Evolutionary conservation across 2,113 vertebrate species (phyloP), one percentile per base, ranked within the genome.

Genomic region (Tetrao urogallus): DNA sequence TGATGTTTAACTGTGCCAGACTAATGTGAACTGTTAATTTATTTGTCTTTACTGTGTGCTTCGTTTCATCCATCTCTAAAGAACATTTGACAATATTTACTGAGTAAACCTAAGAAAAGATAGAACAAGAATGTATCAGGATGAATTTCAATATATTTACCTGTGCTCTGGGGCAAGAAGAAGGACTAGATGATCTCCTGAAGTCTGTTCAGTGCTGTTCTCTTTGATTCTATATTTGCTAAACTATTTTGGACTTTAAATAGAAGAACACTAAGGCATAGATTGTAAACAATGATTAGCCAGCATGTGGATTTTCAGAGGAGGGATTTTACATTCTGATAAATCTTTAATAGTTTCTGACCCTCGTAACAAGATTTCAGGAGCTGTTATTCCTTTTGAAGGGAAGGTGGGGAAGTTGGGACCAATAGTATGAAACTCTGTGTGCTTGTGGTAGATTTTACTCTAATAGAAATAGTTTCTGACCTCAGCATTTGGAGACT

Each of bases 381-480:
- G 32, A 79, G 8, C 21, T 50, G 8, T 70, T 84, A 22, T 63
- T 86, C 27, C 57, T 79, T 4, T 81, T 69, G 42, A 78, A 92
- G 38, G 66, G 58, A 86, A 84, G n/a, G 19, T 88, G 38, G 61
- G 36, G 78, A 65, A 69, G 13, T 61, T 89, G 43, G 54, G 89
- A 48, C 19, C 58, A 77, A 45, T 18, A 61, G 34, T 30, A 90
- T 12, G 91, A 90, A 73, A 56, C 40, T 86, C 45, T 50, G 10
- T 73, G n/a, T 79, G n/a, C 78, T 45, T 79, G 72, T 63, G n/a
- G 18, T 65, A 21, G 50, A 54, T 87, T 95, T 84, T 54, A 24
- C 73, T 90, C 50, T 76, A 63, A 50, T 76, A 36, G 40, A 81
- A 89, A 78, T 93, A 82, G 69, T 48, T 90, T 83, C 47, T 75